Evolutionary conservation across 2,888 invertebrate genomes (phyloP).

Genomic region (Trissolcus japonicus): DNA sequence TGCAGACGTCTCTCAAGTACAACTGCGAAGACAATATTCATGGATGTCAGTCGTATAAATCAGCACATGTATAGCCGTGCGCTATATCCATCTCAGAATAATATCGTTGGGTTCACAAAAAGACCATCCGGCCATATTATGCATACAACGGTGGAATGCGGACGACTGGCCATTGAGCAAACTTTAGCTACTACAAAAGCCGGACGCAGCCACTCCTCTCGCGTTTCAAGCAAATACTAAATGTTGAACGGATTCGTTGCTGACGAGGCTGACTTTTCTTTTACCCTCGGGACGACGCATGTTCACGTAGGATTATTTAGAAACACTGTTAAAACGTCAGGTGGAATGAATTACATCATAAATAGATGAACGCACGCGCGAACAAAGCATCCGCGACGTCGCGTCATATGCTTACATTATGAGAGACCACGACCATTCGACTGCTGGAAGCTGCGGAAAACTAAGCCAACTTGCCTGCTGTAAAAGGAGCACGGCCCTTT

Average conservation of each 20-base stretch:
- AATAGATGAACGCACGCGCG: slow-evolving; percentile 33
- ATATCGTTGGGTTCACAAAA: slow-evolving; percentile 62
- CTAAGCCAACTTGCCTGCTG: slow-evolving; percentile 17
- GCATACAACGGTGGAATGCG: slow-evolving; percentile 58
- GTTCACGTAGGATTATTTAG: slow-evolving; percentile 64
- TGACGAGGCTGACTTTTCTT: slow-evolving; percentile 56
- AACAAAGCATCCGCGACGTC: slow-evolving; percentile 38
- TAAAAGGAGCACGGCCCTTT: slow-evolving; percentile 42
- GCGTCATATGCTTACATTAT: slow-evolving; percentile 45
- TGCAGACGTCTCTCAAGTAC: slow-evolving; percentile 52
- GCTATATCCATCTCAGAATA: slow-evolving; percentile 59
- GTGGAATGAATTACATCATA: slow-evolving; percentile 60
- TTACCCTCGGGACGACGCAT: slow-evolving; percentile 44
- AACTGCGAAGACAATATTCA: slow-evolving; percentile 62
- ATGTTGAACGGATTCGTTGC: slow-evolving; percentile 64
- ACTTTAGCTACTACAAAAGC: slow-evolving; percentile 63
- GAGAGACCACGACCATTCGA: slow-evolving; percentile 24
- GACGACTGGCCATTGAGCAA: slow-evolving; percentile 60
- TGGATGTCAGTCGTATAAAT: slow-evolving; percentile 56
- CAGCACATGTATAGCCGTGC: slow-evolving; percentile 49
- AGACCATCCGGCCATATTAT: slow-evolving; percentile 62
- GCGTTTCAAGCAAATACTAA: slow-evolving; percentile 66
- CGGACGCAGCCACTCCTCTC: slow-evolving; percentile 64
- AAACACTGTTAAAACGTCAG: slow-evolving; percentile 69
- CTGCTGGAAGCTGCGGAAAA: slow-evolving; percentile 48